A percentile compares a stretch with the other conserved stretches of the same genome.
Evolutionary conservation across 2,888 invertebrate genomes (phyloP).

Genomic region (Cylindroiulus punctatus): DNA sequence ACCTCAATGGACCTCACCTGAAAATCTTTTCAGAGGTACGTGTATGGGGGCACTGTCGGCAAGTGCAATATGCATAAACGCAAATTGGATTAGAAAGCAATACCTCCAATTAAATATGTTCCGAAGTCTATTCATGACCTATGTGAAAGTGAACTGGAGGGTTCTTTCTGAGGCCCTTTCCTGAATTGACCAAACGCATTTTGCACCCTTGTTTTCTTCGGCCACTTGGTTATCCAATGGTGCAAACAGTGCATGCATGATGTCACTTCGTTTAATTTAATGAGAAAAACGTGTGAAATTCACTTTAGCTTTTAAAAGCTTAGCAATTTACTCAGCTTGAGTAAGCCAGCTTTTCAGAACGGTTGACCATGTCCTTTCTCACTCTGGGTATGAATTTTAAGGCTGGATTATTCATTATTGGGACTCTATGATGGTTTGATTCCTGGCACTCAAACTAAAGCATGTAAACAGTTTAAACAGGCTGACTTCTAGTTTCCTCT

Average conservation of each 20-base stretch:
- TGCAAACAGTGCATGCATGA: not conserved
- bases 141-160: not conserved
- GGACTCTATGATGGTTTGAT: too few relatives aligned
- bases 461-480: too few relatives aligned
- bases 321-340: not conserved
- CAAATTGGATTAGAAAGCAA: not conserved
- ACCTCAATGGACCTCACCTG: not conserved
- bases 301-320: not conserved
- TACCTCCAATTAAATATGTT: not conserved
- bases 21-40: not conserved
- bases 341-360: not conserved
- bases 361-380: too few relatives aligned
- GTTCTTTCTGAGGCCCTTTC: not conserved
- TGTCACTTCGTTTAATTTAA: not conserved
- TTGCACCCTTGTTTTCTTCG: not conserved
- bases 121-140: not conserved
- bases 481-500: too few relatives aligned
- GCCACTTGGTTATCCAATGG: not conserved
- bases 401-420: too few relatives aligned
- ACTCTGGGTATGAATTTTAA: too few relatives aligned
- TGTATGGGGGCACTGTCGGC: not conserved
- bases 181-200: not conserved
- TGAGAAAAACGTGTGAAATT: constrained; percentile 1
- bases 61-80: not conserved
- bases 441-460: too few relatives aligned